These are phyloP conservation scores for Hirtodrosophila alboralis DNA, from an alignment of 2,888 invertebrate genomes.

Conservation along the genomic window DNA sequence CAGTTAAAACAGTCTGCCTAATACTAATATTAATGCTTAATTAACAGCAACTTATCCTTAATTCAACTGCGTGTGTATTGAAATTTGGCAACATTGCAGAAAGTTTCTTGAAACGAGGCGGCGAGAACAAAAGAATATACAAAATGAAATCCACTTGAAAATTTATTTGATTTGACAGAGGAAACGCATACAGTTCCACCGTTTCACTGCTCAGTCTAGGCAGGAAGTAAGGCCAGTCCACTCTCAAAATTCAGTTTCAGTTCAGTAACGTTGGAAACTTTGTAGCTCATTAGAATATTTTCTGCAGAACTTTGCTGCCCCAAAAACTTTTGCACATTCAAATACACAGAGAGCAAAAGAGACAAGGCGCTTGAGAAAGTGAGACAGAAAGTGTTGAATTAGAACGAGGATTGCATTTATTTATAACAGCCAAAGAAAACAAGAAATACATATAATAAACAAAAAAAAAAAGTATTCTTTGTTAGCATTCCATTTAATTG, in stretches of 20 bases:
- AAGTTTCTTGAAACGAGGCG: conserved; percentile 26
- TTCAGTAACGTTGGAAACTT: conserved; percentile 46
- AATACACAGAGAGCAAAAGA: conserved; percentile 16
- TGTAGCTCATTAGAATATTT: conserved; percentile 79
- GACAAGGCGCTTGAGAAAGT: conserved; percentile 6
- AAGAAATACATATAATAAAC: conserved; percentile 24
- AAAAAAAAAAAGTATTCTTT: conserved; percentile 53
- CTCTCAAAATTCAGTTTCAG: conserved; percentile 15
- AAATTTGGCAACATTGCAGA: conserved; percentile 7
- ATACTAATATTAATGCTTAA: conserved; percentile 75
- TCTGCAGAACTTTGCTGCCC: conserved; percentile 57
- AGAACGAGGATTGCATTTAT: conserved; percentile 55
- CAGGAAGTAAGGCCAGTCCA: conserved; percentile 52
- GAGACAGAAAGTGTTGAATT: conserved; percentile 14
- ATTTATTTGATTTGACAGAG: conserved; percentile 52
- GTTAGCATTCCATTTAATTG: conserved; percentile 70
- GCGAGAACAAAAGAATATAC: conserved; percentile 2
- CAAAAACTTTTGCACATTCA: conserved; percentile 42
- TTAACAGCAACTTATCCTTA: conserved; percentile 58
- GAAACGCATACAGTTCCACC: conserved; percentile 15
- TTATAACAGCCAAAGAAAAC: conserved; percentile 35
- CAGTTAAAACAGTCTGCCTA: no score
- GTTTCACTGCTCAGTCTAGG: conserved; percentile 27
- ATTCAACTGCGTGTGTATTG: conserved; percentile 3
- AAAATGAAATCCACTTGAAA: conserved; percentile 31